Percentiles rank a stretch among this genome's conserved stretches.
Conservation (phyloP, 2,888 invertebrate species). For the Ennomos quercinarius region DNA sequence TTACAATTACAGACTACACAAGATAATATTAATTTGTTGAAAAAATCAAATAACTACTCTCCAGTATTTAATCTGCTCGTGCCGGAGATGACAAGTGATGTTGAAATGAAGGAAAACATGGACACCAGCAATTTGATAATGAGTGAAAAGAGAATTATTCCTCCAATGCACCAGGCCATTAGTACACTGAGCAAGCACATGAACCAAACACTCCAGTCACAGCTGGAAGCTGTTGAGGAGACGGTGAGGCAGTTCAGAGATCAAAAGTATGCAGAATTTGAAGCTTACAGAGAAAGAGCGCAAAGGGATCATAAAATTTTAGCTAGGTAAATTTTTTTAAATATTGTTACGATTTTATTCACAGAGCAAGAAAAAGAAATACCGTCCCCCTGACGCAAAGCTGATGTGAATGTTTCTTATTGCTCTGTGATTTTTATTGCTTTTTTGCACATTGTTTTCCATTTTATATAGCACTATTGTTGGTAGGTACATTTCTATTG, state of each 20-base stretch:
- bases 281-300: constrained; percentile 89
- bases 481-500: too few species aligned
- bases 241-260: constrained; percentile 90
- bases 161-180: constrained; percentile 83
- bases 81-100: constrained; percentile 80
- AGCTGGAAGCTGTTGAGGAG: constrained; percentile 90
- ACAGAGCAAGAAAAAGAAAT: too few species aligned
- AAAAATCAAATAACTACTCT: constrained; percentile 88
- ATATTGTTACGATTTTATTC: too few species aligned
- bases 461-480: too few species aligned
- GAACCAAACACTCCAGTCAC: constrained; percentile 88
- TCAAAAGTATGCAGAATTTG: constrained; percentile 90
- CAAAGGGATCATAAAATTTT: constrained; percentile 90
- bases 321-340: constrained; percentile 75
- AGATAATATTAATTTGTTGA: constrained; percentile 86
- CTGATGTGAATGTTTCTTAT: too few species aligned
- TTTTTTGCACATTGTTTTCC: too few species aligned
- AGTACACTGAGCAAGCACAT: constrained; percentile 88
- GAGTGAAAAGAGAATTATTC: constrained; percentile 69
- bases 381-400: too few species aligned
- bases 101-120: constrained; percentile 80
- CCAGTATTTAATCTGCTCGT: constrained; percentile 89
- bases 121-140: constrained; percentile 71
- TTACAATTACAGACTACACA: constrained; percentile 79
- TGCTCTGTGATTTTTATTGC: too few species aligned